Evolutionary conservation across 2,797 vertebrate species (phyloP), one percentile per base, ranked within the genome.

Genomic region (Galago senegalensis): DNA sequence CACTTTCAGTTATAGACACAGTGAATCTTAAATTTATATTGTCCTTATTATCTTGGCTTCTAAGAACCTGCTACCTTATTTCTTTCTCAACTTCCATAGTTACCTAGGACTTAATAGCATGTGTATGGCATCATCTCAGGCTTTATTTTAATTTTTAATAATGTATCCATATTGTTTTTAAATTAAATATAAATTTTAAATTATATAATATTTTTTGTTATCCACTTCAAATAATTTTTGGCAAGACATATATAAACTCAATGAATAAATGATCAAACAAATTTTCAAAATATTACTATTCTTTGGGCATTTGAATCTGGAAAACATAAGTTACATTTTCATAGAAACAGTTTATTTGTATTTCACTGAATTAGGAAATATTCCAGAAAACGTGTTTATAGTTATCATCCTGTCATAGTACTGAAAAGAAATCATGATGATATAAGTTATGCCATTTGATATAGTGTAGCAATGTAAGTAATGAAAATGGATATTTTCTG

Each of bases 341-440:
- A 84, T 37, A 65, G 25, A 79, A 77, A 85, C 1, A 58, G 18
- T 37, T 40, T 13, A 77, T 60, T 29, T 85, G 25, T 53, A 2
- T 72, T 63, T 10, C 12, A 40, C 4, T 77, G 6, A 0, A 2
- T 5, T 43, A 53, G 60, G 80, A 7, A 85, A 40, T 60, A 53
- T 75, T 86, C 5, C 14, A 61, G 13, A 76, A 69, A 12, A 7
- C 65, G 0, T 29, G 79, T 61, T 83, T 40, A 18, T 72, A 29
- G 2, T 6, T 76, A 77, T 88, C 7, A 63, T n/a, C 7, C 53
- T 92, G 34, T 63, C 73, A 87, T 53, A 70, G 92, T 94, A 91
- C 87, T 97, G 97, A 97, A 96, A 93, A 98, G 98, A 96, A 96
- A 96, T 46, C 87, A 58, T 65, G 97, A 98, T 96, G 91, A 97